Evolutionary conservation across 1,140 invertebrate genomes (phyloP), one percentile per base, ranked within the genome.

Genomic region (Dendrolimus punctatus): DNA sequence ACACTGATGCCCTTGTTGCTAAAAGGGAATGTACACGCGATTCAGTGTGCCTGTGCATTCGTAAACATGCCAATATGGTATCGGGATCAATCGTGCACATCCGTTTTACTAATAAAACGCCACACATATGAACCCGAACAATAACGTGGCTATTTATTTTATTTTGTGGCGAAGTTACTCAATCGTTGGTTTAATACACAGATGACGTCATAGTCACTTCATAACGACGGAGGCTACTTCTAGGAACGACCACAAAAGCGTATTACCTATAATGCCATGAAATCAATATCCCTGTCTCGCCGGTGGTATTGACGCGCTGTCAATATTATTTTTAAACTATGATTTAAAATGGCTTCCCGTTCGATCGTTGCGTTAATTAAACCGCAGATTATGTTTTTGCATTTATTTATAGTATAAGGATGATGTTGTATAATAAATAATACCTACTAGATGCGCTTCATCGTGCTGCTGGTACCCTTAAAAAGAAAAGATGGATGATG

Each of bases 11-110:
- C 7, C 36, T 46, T 46, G 10, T 38, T 6, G 38, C 38, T 46
- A 37, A 37, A 56, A 58, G 56, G 49, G 54, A 61, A 41, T 58
- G 48, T 44, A 57, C 55, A 58, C 42, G 51, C 54, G 58, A 46
- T 62, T 58, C 53, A 54, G 62, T 58, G 62, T 68, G 65, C 65
- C 64, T n/a, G n/a, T n/a, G n/a, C n/a, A 72, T 76, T 76, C 80
- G 76, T 85, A 80, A 80, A 82, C 47, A 82, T 84, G 73, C 68
- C 77, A 85, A 80, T 82, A 72, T 63, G 64, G 63, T 71, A 68
- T 64, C 54, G 72, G 66, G 73, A 76, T 82, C 81, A 80, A 79
- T 80, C 66, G 71, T 62, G 74, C 66, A 73, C 74, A 82, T 85
- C 81, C 81, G 77, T 79, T 77, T 62, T 71, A 65, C 66, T 68